phyloP scores from a whole-genome alignment of 2,797 vertebrate species.

The Myotis findleyi region DNA sequence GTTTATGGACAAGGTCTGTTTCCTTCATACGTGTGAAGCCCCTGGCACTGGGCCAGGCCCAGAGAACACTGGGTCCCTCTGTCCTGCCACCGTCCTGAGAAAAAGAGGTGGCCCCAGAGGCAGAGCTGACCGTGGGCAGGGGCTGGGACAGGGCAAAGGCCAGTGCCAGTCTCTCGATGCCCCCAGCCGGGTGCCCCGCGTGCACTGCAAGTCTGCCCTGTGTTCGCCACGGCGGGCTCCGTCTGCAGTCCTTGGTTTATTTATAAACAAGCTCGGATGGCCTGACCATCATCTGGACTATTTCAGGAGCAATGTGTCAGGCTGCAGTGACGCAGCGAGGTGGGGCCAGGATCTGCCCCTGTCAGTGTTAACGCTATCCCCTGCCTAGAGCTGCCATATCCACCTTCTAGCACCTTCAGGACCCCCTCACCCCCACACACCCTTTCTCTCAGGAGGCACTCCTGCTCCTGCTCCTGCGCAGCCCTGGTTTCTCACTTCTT shows the following conservation, averaged over 20 bases:
- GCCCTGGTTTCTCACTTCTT: background rate
- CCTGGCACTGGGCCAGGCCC: background rate
- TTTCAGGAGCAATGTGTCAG: slow-evolving; percentile 39
- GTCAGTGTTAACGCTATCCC: background rate
- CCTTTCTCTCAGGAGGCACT: background rate
- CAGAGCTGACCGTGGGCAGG: background rate
- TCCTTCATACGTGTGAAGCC: background rate
- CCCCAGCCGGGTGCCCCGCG: background rate
- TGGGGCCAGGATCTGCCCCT: background rate
- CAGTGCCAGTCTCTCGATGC: background rate
- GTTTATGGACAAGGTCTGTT: background rate
- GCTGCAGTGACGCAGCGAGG: too few relatives aligned
- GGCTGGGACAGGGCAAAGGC: background rate
- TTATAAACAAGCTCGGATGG: slow-evolving; percentile 31
- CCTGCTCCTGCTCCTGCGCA: too few relatives aligned
- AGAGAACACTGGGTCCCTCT: too few relatives aligned
- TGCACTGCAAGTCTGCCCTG: too few relatives aligned
- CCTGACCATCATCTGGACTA: background rate
- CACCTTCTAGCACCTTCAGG: background rate
- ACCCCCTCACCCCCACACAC: too few relatives aligned
- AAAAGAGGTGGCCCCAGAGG: background rate
- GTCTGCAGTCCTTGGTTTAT: background rate
- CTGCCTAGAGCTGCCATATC: background rate
- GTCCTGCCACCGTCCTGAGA: background rate
- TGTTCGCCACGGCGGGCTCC: background rate